Evolutionary conservation across 2,888 invertebrate species (phyloP).

Genomic region (Fabriciana adippe): DNA sequence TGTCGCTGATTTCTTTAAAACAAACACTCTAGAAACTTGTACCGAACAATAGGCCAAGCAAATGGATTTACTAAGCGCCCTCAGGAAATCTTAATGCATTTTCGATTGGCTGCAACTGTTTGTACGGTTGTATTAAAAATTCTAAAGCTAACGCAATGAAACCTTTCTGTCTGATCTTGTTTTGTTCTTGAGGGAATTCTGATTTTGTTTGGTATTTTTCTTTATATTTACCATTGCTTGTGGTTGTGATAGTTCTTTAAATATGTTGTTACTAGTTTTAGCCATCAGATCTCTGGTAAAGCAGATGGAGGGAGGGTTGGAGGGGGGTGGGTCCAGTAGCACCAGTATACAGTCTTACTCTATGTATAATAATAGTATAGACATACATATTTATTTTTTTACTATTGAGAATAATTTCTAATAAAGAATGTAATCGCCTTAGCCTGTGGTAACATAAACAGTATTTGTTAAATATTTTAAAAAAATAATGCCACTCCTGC

Average conservation of each 20-base stretch:
- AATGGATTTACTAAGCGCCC: constrained; percentile 31
- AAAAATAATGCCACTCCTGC: too few species aligned
- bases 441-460: too few species aligned
- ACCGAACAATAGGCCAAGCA: constrained; percentile 37
- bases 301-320: too few species aligned
- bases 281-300: too few species aligned
- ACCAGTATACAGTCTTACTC: too few species aligned
- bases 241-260: not conserved
- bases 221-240: constrained; percentile 2
- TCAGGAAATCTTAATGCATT: constrained; percentile 38
- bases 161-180: not conserved
- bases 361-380: too few species aligned
- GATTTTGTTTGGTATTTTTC: not conserved
- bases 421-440: too few species aligned
- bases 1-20: constrained; percentile 20
- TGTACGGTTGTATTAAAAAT: constrained; percentile 31
- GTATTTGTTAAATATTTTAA: too few species aligned
- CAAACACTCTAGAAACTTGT: constrained; percentile 26
- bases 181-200: not conserved
- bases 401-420: too few species aligned
- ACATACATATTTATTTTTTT: too few species aligned
- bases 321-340: too few species aligned
- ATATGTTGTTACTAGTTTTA: too few species aligned
- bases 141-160: constrained; percentile 5
- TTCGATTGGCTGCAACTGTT: constrained; percentile 39